phyloP scores from a whole-genome alignment of 2,113 vertebrate genomes.

The Cyanoderma ruficeps region DNA sequence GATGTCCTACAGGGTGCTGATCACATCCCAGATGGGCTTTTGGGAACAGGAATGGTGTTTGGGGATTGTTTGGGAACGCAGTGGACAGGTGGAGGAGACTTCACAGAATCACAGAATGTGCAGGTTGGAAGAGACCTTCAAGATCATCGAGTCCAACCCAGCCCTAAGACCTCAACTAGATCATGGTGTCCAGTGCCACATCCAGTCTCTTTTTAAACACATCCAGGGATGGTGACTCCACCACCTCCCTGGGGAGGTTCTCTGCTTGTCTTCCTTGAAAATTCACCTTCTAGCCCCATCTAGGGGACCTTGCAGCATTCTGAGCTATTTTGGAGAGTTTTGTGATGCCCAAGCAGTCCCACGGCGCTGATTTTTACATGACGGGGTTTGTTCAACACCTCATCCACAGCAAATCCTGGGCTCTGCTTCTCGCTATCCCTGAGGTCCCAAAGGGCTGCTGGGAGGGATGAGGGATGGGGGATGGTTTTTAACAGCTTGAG shows the following conservation, averaged over 20 bases:
- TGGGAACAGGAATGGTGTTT: not conserved
- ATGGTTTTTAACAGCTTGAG: not conserved
- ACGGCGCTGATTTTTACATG: fast-evolving
- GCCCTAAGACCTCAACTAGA: too few species aligned
- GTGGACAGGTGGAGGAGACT: fast-evolving
- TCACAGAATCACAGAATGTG: too few species aligned
- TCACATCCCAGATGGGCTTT: fast-evolving
- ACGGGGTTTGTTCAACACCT: not conserved
- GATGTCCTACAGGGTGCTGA: not conserved
- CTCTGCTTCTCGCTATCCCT: not conserved
- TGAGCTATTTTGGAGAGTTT: not conserved
- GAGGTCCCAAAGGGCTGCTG: not conserved
- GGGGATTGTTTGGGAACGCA: not conserved
- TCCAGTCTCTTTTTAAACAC: too few species aligned
- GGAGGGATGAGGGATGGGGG: too few species aligned
- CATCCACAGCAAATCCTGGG: fast-evolving
- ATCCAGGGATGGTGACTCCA: too few species aligned
- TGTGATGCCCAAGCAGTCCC: not conserved
- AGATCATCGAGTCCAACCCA: too few species aligned
- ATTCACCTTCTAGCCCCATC: too few species aligned
- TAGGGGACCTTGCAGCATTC: fast-evolving
- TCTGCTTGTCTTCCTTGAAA: not conserved
- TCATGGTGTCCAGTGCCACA: too few species aligned
- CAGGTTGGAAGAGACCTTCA: too few species aligned
- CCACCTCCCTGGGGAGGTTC: too few species aligned